phyloP scores from a whole-genome alignment of 2,113 vertebrate genomes.

The Cinclus cinclus region DNA sequence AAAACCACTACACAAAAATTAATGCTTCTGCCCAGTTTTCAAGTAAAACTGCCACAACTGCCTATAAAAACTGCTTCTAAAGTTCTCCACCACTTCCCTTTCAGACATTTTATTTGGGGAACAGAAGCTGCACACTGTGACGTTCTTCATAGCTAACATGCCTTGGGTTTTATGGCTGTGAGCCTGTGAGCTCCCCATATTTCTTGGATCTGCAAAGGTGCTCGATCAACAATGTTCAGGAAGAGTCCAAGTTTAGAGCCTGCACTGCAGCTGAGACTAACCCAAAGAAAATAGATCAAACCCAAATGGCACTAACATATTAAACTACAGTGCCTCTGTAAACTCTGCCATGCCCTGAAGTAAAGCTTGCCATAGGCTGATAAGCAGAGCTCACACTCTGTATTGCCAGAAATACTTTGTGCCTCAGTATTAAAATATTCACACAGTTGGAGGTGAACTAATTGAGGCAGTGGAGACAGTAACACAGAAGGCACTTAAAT shows the following conservation, averaged over 20 bases:
- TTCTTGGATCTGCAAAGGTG: conserved; percentile 3
- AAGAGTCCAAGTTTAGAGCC: conserved; percentile 18
- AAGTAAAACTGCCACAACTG: no score
- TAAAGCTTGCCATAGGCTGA: conserved; percentile 62
- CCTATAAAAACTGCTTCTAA: not conserved
- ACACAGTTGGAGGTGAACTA: conserved; percentile 66
- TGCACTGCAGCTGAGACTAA: conserved; percentile 21
- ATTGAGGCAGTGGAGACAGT: conserved; percentile 59
- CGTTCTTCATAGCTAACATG: not conserved
- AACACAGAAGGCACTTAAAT: conserved; percentile 66
- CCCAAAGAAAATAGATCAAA: conserved; percentile 62
- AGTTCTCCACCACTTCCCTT: not conserved
- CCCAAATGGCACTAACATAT: conserved; percentile 55
- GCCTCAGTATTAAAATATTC: conserved; percentile 64
- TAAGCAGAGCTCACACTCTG: conserved; percentile 46
- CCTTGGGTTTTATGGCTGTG: not conserved
- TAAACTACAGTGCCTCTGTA: conserved; percentile 41
- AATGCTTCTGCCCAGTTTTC: no score
- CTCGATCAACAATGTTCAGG: not conserved
- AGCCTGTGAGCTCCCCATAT: not conserved
- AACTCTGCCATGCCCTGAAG: conserved; percentile 41
- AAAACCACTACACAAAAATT: not conserved
- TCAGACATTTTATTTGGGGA: not conserved
- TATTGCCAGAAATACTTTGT: conserved; percentile 58
- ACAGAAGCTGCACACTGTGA: not conserved